A percentile compares a stretch with the other conserved stretches of the same genome.
These are phyloP conservation scores for Glyptemys insculpta DNA, from an alignment of 2,797 vertebrate genomes.

Conservation along the genomic window DNA sequence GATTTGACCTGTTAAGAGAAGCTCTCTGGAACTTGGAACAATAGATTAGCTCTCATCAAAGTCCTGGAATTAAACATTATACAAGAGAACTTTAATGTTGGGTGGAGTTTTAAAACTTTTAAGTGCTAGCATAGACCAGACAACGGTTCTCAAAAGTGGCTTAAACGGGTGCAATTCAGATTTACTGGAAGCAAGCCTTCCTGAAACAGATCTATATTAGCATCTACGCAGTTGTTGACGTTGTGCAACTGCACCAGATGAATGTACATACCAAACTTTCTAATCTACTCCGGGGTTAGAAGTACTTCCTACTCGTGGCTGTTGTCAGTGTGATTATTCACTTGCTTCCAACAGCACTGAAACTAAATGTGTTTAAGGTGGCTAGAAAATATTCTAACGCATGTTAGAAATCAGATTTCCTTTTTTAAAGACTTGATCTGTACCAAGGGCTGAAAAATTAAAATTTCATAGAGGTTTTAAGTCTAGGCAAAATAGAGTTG, in stretches of 20 bases:
- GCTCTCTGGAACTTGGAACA: not conserved
- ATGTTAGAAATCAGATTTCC: not conserved
- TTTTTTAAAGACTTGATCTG: not conserved
- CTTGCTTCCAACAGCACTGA: rapidly evolving
- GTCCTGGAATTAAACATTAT: not conserved
- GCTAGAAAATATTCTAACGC: rapidly evolving
- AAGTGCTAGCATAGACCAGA: not conserved
- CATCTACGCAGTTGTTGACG: no score
- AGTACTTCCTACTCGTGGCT: not conserved
- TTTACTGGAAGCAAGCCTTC: not conserved
- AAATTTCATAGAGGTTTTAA: not conserved
- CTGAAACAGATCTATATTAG: not conserved
- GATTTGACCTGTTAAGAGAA: not conserved
- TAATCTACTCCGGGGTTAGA: rapidly evolving
- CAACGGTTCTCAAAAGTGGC: not conserved
- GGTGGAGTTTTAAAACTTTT: rapidly evolving
- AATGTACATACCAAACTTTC: no score
- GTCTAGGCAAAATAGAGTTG: not conserved
- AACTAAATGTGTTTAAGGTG: not conserved
- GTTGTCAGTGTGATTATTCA: rapidly evolving
- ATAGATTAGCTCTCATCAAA: not conserved
- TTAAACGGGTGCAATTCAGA: not conserved
- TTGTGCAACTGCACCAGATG: no score
- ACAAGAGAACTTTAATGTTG: not conserved
- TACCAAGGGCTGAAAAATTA: not conserved